Conservation (phyloP, 2,797 vertebrate genomes). For the Anguilla pacifica region DNA sequence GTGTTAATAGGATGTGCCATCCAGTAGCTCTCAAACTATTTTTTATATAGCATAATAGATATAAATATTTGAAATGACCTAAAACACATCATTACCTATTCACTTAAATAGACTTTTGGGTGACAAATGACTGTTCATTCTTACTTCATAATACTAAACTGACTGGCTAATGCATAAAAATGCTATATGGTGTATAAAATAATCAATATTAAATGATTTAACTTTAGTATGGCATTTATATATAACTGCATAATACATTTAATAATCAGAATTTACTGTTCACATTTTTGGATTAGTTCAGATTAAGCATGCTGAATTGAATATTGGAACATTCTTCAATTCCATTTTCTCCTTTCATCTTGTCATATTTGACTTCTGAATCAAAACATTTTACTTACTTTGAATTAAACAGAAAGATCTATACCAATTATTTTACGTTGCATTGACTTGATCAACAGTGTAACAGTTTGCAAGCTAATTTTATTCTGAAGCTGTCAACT, state of each 20-base stretch:
- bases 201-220: not conserved
- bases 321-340: not conserved
- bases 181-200: not conserved
- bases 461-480: not conserved
- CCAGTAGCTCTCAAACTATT: not conserved
- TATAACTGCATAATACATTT: not conserved
- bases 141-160: not conserved
- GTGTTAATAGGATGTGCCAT: not conserved
- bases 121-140: not conserved
- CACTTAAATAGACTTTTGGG: not conserved
- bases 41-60: not conserved
- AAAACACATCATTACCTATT: not conserved
- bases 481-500: constrained; percentile 2
- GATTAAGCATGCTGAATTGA: not conserved
- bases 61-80: not conserved
- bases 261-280: not conserved
- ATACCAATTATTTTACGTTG: not conserved
- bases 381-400: not conserved
- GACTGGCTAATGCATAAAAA: not conserved
- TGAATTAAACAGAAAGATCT: not conserved
- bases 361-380: not conserved
- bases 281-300: not conserved
- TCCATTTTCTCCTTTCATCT: not conserved
- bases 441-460: not conserved
- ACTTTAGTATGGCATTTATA: not conserved